Base-by-base conservation (phyloP, 2,888 invertebrate genomes). In the Lochmaea capreae region DNA sequence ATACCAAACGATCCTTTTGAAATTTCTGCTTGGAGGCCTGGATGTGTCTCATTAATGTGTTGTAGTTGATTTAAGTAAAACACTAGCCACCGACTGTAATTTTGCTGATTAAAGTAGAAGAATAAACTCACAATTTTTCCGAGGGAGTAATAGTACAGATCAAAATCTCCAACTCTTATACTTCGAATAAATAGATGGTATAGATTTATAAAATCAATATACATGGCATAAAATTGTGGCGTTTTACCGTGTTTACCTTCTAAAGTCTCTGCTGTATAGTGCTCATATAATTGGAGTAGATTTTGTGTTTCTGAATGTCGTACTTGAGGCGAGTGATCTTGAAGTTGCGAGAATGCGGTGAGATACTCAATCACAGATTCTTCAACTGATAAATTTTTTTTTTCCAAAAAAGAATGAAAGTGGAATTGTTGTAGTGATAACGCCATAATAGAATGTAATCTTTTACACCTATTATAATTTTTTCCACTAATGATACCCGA, bases 391-490 rank as follows among this genome's bases (percentile, higher is more conserved):
- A 42, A 72, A 72, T 18, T 76, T 52, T 26, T 65, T 5, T 43
- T 61, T 46, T 76, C 62, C 59, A 74, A 71, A 49, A 72, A 76
- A 14, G 71, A 72, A 61, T 66, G 65, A 67, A 79, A 81, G 75
- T 81, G 80, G 16, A 80, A 67, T 54, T 77, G 77, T 78, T 80
- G 71, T 5, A 81, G 62, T 54, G 76, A 78, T 46, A 81, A 46
- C 65, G 73, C 42, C 66, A 79, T 68, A 61, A 78, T 70, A 16
- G 76, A 76, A 67, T 76, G 74, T 63, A 77, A 54, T 57, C 79
- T 67, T 71, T 71, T 71, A 75, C 80, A 82, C 18, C 80, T 65
- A 65, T 79, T 81, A 54, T 78, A 81, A 69, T 81, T 79, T 72
- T 79, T 82, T 22, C 80, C 78, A 6, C 69, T 74, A 12, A 81